Conservation (phyloP, 2,113 vertebrate genomes). For the Coracopsis vasa region DNA sequence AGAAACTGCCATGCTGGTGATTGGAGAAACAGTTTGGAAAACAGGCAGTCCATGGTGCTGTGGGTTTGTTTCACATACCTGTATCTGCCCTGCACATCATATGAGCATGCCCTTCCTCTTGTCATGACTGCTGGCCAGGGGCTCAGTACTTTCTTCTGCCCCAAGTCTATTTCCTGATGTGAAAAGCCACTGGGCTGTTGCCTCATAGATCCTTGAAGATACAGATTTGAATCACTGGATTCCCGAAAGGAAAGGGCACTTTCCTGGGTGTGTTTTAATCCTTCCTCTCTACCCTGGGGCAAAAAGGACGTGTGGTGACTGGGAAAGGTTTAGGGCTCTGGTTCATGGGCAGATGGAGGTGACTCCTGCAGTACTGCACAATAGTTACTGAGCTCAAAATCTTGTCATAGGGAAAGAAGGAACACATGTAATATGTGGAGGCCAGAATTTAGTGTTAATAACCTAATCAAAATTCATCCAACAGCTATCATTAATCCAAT, state of each 20-base stretch:
- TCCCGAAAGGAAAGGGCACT: not conserved
- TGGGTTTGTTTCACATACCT: not conserved
- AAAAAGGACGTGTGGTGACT: not conserved
- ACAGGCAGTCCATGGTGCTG: not conserved
- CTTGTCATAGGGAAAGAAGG: not conserved
- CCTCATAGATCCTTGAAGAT: not conserved
- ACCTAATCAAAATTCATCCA: not conserved
- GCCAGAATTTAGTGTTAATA: not conserved
- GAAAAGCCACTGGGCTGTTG: not conserved
- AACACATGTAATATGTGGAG: not conserved
- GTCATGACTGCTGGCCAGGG: not conserved
- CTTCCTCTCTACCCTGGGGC: not conserved
- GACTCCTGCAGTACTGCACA: not conserved
- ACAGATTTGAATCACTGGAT: not conserved
- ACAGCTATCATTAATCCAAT: not conserved
- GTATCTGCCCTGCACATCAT: not conserved
- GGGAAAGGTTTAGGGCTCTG: not conserved
- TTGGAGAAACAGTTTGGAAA: not conserved
- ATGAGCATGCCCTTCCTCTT: not conserved
- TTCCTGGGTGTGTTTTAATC: not conserved
- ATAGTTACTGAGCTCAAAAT: not conserved
- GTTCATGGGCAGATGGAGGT: not conserved
- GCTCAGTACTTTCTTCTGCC: not conserved
- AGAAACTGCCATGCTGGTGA: rapidly evolving
- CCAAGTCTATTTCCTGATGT: not conserved